phyloP scores from a whole-genome alignment of 2,888 invertebrate species.

The Smittia sp. region DNA sequence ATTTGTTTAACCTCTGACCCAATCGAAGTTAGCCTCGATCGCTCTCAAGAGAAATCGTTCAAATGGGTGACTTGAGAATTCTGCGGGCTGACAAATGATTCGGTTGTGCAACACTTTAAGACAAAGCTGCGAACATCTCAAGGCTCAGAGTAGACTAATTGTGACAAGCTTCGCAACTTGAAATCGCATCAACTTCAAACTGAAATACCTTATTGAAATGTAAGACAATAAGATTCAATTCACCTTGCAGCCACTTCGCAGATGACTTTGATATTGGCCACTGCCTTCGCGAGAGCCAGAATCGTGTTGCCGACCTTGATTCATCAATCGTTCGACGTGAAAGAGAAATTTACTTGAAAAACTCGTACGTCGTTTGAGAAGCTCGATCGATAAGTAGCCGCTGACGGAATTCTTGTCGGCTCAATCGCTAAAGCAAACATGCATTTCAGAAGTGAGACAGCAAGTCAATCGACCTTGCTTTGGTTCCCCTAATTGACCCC shows the following conservation, averaged over 20 bases:
- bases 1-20: too few species aligned
- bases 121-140: background rate
- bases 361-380: background rate
- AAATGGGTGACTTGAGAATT: too few species aligned
- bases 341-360: background rate
- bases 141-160: background rate
- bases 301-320: too few species aligned
- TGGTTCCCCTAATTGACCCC: background rate
- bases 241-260: background rate
- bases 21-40: too few species aligned
- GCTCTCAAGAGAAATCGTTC: too few species aligned
- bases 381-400: background rate
- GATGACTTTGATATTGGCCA: background rate
- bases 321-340: background rate
- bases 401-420: background rate
- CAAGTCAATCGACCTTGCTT: background rate
- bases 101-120: background rate
- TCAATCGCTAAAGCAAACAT: background rate
- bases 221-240: background rate
- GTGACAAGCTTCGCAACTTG: background rate
- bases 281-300: background rate
- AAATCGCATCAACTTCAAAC: background rate
- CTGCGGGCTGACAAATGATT: too few species aligned
- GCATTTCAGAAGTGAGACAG: background rate
- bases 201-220: background rate